Conservation (phyloP, 2,888 invertebrate genomes). For the Drosophila mercatorum region DNA sequence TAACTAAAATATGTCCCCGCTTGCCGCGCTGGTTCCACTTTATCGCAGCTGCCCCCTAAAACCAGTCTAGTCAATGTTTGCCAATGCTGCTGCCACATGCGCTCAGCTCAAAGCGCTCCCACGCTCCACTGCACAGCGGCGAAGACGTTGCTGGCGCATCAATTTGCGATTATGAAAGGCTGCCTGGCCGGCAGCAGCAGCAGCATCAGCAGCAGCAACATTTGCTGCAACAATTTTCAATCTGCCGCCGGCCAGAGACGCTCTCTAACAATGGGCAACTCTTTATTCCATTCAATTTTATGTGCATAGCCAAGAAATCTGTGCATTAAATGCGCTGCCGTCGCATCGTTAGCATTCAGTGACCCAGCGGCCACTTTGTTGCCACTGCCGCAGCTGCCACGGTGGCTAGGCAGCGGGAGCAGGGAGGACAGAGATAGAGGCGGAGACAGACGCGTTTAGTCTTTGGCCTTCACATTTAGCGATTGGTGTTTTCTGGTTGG, state of each 20-base stretch:
- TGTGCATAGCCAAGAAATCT: conserved; percentile 71
- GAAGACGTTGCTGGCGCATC: conserved; percentile 72
- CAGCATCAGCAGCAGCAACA: conserved; percentile 24
- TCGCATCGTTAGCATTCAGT: conserved; percentile 66
- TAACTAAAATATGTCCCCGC: conserved; percentile 37
- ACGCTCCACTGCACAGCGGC: conserved; percentile 73
- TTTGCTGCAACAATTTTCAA: conserved; percentile 44
- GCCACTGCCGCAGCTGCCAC: conserved; percentile 53
- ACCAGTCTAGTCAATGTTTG: conserved; percentile 39
- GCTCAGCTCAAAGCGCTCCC: conserved; percentile 66
- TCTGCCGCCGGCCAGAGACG: conserved; percentile 42
- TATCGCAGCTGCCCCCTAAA: background rate
- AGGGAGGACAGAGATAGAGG: conserved; percentile 1
- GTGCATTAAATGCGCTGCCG: conserved; percentile 71
- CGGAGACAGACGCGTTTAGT: conserved; percentile 58
- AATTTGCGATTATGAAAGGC: conserved; percentile 79
- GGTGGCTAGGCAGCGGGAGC: conserved; percentile 5
- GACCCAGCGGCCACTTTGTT: conserved; percentile 36
- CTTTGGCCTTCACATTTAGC: conserved; percentile 73
- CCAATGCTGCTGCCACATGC: conserved; percentile 61
- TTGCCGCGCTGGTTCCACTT: background rate
- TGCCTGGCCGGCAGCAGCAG: conserved; percentile 67
- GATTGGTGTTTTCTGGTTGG: conserved; percentile 46
- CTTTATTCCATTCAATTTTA: conserved; percentile 76
- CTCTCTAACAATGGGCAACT: conserved; percentile 61